Conservation (phyloP, 2,797 vertebrate species). For the Microctenopoma stevenorrisi region DNA sequence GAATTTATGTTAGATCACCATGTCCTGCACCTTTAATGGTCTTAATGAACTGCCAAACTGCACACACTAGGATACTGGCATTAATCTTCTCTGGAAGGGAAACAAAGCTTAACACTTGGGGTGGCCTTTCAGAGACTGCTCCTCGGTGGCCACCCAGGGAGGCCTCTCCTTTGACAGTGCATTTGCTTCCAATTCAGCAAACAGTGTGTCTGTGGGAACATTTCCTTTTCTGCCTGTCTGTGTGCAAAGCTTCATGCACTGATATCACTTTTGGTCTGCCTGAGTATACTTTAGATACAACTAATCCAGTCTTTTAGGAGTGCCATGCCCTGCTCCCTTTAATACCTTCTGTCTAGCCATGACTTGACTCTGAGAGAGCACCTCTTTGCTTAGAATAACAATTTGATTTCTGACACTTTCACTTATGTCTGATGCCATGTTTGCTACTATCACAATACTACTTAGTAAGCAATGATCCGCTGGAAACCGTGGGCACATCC, state of each 20-base stretch:
- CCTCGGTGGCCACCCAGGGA: background rate
- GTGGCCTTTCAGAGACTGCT: background rate
- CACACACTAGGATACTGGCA: background rate
- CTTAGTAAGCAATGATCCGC: too few species aligned
- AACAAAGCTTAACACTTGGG: background rate
- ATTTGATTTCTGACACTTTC: background rate
- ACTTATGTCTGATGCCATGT: background rate
- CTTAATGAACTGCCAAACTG: background rate
- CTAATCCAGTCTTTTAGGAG: background rate
- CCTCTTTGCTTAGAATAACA: background rate
- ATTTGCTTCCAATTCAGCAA: background rate
- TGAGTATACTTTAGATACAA: background rate
- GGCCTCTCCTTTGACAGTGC: too few species aligned
- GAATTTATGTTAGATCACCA: background rate
- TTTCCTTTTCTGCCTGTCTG: too few species aligned
- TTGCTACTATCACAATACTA: too few species aligned
- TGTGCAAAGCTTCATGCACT: background rate
- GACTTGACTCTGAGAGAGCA: background rate
- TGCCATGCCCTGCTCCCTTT: background rate
- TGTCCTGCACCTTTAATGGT: background rate
- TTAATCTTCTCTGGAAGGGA: background rate
- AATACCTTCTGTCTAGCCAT: background rate
- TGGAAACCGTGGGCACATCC: too few species aligned
- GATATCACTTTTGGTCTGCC: background rate
- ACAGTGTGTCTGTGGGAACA: background rate